These are phyloP conservation scores for Cheilosia vernalis DNA, from an alignment of 2,888 invertebrate genomes.

Conservation along the genomic window DNA sequence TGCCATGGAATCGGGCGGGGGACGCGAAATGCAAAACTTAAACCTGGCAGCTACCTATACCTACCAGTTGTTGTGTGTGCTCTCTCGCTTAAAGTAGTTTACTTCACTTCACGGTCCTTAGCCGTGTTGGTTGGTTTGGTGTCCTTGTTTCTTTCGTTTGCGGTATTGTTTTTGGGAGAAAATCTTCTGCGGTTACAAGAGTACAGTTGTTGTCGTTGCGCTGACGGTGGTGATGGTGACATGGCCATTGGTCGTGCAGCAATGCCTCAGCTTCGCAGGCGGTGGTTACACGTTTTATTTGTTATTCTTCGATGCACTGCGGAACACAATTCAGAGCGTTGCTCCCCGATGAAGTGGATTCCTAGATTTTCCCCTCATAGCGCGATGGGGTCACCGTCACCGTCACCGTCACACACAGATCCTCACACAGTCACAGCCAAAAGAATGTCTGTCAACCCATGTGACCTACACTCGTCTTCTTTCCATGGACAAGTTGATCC, in stretches of 20 bases:
- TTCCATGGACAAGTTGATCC: neutral
- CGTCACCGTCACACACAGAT: conserved; percentile 11
- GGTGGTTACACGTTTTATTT: conserved; percentile 57
- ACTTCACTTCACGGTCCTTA: conserved; percentile 60
- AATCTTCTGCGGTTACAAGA: conserved; percentile 42
- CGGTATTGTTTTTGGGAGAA: conserved; percentile 45
- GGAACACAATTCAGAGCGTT: conserved; percentile 9
- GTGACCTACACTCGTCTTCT: neutral
- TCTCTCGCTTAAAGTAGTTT: conserved; percentile 40
- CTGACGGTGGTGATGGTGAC: conserved; percentile 35
- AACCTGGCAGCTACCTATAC: conserved; percentile 50
- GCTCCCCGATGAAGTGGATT: conserved; percentile 23
- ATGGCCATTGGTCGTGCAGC: conserved; percentile 66
- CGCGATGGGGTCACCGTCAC: conserved; percentile 15
- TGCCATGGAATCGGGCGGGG: conserved; percentile 58
- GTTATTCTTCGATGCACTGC: conserved; percentile 39
- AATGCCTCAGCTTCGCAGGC: conserved; percentile 49
- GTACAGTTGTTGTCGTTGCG: conserved; percentile 20
- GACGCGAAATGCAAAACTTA: conserved; percentile 66
- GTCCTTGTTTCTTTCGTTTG: conserved; percentile 21
- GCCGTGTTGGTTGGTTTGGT: conserved; percentile 60
- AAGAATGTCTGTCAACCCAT: neutral
- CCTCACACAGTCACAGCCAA: neutral
- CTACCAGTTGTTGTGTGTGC: conserved; percentile 48
- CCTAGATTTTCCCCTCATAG: conserved; percentile 14